Base-by-base conservation (phyloP, 2,113 vertebrate species). In the Cochlearius cochlearius region DNA sequence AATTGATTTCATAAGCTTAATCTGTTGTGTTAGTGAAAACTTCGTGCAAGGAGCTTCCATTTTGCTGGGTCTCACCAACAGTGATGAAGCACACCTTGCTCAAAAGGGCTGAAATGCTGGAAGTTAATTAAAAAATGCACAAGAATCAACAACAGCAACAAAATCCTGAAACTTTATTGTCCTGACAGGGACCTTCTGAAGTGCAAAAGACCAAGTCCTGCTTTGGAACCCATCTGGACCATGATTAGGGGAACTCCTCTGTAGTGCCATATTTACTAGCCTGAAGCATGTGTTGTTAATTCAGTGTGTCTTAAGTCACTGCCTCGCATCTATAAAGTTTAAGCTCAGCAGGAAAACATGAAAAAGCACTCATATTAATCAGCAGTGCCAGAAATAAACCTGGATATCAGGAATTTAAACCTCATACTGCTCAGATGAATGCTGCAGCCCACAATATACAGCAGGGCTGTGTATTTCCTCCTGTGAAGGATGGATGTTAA, bases 1-100 rank as follows among this genome's bases (percentile, higher is more conserved):
- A 96, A 96, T 95, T 94, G 93, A 96, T 97, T 97, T 98, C 90
- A 92, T 96, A 83, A 94, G 85, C 69, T 94, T 69, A 92, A 64
- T 41, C 67, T 90, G 53, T 97, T 58, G 19, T 90, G 68, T 97
- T 94, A 91, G 77, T 93, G 81, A 88, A 94, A 96, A 94, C 49
- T 94, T 93, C 83, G 94, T 93, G 83, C 84, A 80, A 97, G 94
- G 87, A 88, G 68, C 72, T 97, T 97, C 87, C 94, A 93, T 88
- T 82, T 82, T n/a, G 19, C 56, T 82, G 25, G 64, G 82, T 96
- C 79, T 96, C 86, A 64, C 79, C 88, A 95, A 43, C 63, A 86
- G 49, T 4, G 9, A 69, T 32, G 32, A 62, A 92, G 82, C 67
- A 94, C 79, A 74, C 77, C 90, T 97, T 77, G 43, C 80, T 84